A percentile compares a stretch with the other conserved stretches of the same genome.
These are phyloP conservation scores for Abrostola triplasia DNA, from an alignment of 2,888 invertebrate species.

Conservation along the genomic window DNA sequence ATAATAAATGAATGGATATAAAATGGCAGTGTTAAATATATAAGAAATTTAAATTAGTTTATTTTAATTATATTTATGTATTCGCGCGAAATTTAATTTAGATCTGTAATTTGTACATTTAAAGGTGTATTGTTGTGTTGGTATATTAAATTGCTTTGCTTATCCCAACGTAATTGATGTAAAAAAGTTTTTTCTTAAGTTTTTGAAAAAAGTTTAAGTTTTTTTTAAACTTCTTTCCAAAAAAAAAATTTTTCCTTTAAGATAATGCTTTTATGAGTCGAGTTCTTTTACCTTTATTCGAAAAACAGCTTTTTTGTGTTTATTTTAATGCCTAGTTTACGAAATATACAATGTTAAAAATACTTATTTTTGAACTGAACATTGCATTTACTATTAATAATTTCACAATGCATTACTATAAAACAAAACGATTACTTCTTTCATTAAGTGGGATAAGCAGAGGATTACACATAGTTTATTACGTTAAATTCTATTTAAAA, in stretches of 20 bases:
- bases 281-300: too few species aligned
- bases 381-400: too few species aligned
- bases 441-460: conserved; percentile 5
- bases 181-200: too few species aligned
- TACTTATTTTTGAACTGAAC: too few species aligned
- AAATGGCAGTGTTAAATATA: conserved; percentile 52
- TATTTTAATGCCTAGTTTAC: too few species aligned
- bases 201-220: too few species aligned
- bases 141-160: neutral
- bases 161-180: neutral
- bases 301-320: too few species aligned
- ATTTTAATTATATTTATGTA: conserved; percentile 35
- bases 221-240: too few species aligned
- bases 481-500: neutral
- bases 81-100: conserved; percentile 48
- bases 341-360: too few species aligned
- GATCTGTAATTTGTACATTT: neutral
- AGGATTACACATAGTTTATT: neutral
- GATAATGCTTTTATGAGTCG: too few species aligned
- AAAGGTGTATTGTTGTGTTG: neutral
- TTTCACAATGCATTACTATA: neutral
- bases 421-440: neutral
- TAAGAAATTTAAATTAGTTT: conserved; percentile 54
- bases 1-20: conserved; percentile 48
- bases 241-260: too few species aligned